These are phyloP conservation scores for Calameuta filiformis DNA, from an alignment of 2,888 invertebrate species.

Conservation along the genomic window DNA sequence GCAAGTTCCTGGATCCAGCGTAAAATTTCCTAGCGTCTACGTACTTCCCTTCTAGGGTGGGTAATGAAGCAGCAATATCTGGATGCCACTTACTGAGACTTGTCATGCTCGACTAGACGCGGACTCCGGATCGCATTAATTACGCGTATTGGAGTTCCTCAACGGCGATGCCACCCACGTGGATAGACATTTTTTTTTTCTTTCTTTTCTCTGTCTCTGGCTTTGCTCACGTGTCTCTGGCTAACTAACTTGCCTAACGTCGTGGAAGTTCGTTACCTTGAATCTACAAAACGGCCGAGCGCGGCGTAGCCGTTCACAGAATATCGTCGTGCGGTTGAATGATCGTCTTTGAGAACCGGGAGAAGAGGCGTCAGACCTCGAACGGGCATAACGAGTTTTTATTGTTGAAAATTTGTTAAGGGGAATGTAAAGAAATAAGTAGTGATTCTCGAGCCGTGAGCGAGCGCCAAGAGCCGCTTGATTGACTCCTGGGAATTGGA, in stretches of 20 bases:
- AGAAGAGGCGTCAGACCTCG: slow-evolving; percentile 5
- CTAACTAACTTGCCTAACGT: not conserved
- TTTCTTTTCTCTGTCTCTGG: not conserved
- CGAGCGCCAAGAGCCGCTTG: slow-evolving; percentile 30
- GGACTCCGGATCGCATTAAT: slow-evolving; percentile 52
- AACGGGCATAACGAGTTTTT: slow-evolving; percentile 44
- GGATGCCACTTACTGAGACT: slow-evolving; percentile 39
- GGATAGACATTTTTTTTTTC: not conserved
- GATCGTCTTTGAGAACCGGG: not conserved
- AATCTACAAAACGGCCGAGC: not conserved
- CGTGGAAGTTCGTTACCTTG: not conserved
- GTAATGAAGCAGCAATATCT: slow-evolving; percentile 47
- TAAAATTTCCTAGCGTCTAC: not conserved
- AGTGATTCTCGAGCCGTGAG: not conserved
- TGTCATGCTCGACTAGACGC: slow-evolving; percentile 35
- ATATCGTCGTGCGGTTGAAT: not conserved
- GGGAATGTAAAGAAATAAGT: slow-evolving; percentile 42
- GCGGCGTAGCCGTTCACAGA: not conserved
- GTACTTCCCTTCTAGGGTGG: slow-evolving; percentile 25
- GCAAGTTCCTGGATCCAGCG: not conserved
- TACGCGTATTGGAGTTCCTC: slow-evolving; percentile 45
- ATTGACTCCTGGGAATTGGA: slow-evolving; percentile 43
- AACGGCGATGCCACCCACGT: slow-evolving; percentile 34
- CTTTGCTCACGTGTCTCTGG: not conserved
- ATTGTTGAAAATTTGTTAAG: slow-evolving; percentile 48